phyloP scores from a whole-genome alignment of 2,797 vertebrate species.

The Hippocampus kuda region DNA sequence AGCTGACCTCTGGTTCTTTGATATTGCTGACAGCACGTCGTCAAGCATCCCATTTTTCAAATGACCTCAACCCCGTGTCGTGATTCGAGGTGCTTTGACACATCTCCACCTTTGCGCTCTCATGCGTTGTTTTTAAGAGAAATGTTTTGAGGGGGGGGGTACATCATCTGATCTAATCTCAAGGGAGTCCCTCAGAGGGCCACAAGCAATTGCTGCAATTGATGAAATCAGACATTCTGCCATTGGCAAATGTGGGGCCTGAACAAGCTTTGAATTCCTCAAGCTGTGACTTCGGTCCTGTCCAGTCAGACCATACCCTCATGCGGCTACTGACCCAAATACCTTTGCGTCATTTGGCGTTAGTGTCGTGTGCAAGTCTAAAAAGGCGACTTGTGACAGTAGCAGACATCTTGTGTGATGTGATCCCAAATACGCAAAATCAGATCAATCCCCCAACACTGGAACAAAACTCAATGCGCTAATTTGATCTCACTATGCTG shows the following conservation, averaged over 20 bases:
- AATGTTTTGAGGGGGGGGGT: neutral
- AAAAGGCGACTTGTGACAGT: neutral
- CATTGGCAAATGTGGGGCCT: conserved; percentile 44
- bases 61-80: conserved; percentile 20
- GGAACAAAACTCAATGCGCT: neutral
- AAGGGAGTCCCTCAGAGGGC: neutral
- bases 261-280: conserved; percentile 41
- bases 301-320: conserved; percentile 44
- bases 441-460: neutral
- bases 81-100: conserved; percentile 24
- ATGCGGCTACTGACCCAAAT: conserved; percentile 21
- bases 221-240: conserved; percentile 41
- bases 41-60: conserved; percentile 19
- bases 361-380: neutral
- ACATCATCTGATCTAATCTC: neutral
- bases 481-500: neutral
- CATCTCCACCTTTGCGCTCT: conserved; percentile 16
- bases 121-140: conserved; percentile 18
- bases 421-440: no score
- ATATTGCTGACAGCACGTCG: conserved; percentile 17
- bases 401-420: neutral
- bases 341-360: conserved; percentile 29
- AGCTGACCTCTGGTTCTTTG: conserved; percentile 27
- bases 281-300: conserved; percentile 33
- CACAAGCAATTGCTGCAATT: conserved; percentile 24